Base-by-base conservation (phyloP, 2,113 vertebrate species). In the Psammodynastes pulverulentus region DNA sequence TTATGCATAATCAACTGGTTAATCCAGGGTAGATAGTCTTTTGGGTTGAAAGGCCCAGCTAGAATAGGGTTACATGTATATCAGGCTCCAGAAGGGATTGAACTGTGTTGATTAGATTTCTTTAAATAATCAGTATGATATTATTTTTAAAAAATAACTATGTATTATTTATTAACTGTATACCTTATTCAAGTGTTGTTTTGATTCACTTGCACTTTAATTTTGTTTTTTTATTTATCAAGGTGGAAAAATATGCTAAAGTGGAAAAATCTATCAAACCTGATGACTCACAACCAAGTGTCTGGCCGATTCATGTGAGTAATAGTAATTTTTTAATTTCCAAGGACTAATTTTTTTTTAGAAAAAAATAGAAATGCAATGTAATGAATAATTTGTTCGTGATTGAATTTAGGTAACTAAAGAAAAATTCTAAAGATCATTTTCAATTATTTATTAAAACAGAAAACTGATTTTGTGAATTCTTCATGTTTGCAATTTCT, bases 201-300 rank as follows among this genome's bases (percentile, higher is more conserved):
- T 72, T 21, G 93, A 26, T 52, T 5, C 5, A 91, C 29, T 54
- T 19, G 34, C 45, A 86, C 56, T 89, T 46, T 86, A 91, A 84
- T 51, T 88, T 7, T 56, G 92, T 26, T 15, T 91, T 87, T 94
- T 93, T 10, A 86, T 95, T 87, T 92, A 48, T 95, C 56, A 95
- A 99, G 99, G 99, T 99, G 96, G 99, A 99, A 95, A 99, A 99
- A 96, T 99, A 99, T 3, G 99, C 99, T 90, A 99, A 99, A 97
- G 99, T 99, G 84, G 99, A 99, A 96, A 99, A 98, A 90, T 98
- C 98, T 58, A 97, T 99, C 94, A 99, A 98, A 95, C 94, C 99
- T 95, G 98, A 99, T 95, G 98, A 99, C 91, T 98, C 98, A 88
- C 98, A 99, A 89, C 98, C 98, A 39, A 98, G 98, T 87, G 98